Evolutionary conservation across 2,888 invertebrate species (phyloP).

Genomic region (Gymnosoma rotundatum): DNA sequence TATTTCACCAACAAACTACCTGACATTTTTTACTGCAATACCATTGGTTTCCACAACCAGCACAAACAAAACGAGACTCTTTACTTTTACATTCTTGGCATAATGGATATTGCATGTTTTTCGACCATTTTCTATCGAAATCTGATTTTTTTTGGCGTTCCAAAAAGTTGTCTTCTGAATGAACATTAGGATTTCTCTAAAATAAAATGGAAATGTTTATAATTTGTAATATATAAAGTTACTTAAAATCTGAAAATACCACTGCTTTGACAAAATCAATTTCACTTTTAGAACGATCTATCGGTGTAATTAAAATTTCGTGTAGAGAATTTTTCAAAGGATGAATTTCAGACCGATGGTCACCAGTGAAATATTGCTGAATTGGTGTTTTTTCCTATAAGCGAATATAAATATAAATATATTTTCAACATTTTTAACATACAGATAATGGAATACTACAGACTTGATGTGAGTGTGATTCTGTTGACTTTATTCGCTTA

Average conservation of each 20-base stretch:
- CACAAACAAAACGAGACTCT: constrained; percentile 93
- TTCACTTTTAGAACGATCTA: constrained; percentile 21
- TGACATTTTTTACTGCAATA: constrained; percentile 97
- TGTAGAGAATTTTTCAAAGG: constrained; percentile 35
- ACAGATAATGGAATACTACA: constrained; percentile 43
- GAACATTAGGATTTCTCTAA: constrained; percentile 35
- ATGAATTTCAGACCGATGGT: constrained; percentile 25
- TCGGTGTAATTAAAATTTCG: constrained; percentile 39
- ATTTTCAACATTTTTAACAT: neutral
- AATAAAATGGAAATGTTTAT: neutral
- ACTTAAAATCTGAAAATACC: constrained; percentile 15
- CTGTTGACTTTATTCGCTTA: constrained; percentile 83
- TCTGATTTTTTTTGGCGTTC: constrained; percentile 25
- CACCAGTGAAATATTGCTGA: constrained; percentile 41
- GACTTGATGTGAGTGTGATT: neutral
- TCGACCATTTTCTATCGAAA: constrained; percentile 39
- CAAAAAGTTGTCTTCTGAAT: constrained; percentile 28
- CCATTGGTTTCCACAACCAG: constrained; percentile 96
- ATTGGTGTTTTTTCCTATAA: constrained; percentile 43
- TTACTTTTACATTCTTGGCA: constrained; percentile 93
- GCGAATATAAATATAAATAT: neutral
- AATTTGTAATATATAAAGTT: neutral
- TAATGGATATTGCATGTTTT: constrained; percentile 84
- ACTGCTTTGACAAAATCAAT: constrained; percentile 20
- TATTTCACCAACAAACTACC: constrained; percentile 83